phyloP scores from a whole-genome alignment of 2,797 vertebrate genomes.

The Diplodus sargus region DNA sequence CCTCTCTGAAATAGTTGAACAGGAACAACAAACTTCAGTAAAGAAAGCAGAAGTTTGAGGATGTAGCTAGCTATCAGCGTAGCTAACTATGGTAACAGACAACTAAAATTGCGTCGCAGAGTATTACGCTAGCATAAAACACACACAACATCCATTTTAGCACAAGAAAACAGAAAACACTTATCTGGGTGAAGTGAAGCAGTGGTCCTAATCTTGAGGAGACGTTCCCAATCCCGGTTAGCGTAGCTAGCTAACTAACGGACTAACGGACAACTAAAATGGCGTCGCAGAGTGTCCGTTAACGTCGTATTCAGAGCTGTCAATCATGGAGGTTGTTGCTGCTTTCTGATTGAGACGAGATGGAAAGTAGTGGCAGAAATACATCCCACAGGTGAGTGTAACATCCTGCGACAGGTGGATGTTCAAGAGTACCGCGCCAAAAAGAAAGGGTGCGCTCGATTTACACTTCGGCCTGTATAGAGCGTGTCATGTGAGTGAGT shows the following conservation, averaged over 20 bases:
- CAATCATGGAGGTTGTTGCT: rapidly evolving
- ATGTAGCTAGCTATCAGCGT: neutral
- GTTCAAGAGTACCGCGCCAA: neutral
- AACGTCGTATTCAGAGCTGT: neutral
- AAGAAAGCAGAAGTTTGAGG: too few species aligned
- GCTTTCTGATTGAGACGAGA: neutral
- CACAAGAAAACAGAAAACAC: neutral
- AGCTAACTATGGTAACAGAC: too few species aligned
- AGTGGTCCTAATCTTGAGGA: too few species aligned
- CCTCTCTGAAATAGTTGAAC: too few species aligned
- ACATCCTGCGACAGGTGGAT: neutral
- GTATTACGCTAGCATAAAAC: neutral
- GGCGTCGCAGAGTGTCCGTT: too few species aligned
- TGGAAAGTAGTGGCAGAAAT: neutral
- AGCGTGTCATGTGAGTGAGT: neutral
- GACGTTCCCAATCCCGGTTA: neutral
- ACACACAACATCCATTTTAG: neutral
- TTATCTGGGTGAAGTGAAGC: neutral
- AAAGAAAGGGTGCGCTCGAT: neutral
- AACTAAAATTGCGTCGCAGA: too few species aligned
- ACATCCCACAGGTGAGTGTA: neutral
- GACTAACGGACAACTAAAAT: neutral
- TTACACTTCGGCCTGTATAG: neutral
- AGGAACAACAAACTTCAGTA: too few species aligned
- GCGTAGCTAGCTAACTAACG: neutral